These are phyloP conservation scores for Python bivittatus DNA, from an alignment of 2,113 vertebrate species.

Conservation along the genomic window DNA sequence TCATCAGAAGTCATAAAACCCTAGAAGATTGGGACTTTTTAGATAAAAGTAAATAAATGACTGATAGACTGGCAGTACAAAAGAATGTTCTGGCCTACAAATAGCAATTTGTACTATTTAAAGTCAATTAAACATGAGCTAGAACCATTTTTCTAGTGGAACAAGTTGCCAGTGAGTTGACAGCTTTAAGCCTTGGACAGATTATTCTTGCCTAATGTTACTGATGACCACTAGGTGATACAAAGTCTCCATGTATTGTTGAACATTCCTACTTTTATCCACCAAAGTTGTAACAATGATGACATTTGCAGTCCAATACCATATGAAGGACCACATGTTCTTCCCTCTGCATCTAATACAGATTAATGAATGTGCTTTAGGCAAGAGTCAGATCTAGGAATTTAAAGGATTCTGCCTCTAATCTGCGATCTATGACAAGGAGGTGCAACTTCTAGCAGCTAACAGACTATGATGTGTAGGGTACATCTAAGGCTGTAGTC, in stretches of 20 bases:
- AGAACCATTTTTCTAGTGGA: not conserved
- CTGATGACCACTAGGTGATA: not conserved
- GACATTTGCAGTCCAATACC: not conserved
- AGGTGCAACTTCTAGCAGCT: not conserved
- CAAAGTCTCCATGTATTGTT: not conserved
- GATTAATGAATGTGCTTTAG: not conserved
- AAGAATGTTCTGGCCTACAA: not conserved
- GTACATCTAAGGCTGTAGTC: not conserved
- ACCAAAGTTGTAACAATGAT: not conserved
- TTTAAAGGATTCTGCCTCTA: not conserved
- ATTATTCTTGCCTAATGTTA: not conserved
- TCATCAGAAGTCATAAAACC: not conserved
- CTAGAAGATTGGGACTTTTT: not conserved
- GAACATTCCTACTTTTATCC: not conserved
- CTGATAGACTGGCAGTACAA: not conserved
- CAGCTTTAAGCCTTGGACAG: not conserved
- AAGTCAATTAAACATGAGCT: not conserved
- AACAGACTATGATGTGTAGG: not conserved
- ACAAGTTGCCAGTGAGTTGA: not conserved
- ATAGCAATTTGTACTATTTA: not conserved
- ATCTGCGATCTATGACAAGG: not conserved
- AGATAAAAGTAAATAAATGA: not conserved
- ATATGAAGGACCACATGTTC: not conserved
- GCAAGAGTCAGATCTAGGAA: not conserved
- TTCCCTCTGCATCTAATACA: not conserved